phyloP scores from a whole-genome alignment of 92 coral and sea anemone species.

The Parazoanthus swiftii region DNA sequence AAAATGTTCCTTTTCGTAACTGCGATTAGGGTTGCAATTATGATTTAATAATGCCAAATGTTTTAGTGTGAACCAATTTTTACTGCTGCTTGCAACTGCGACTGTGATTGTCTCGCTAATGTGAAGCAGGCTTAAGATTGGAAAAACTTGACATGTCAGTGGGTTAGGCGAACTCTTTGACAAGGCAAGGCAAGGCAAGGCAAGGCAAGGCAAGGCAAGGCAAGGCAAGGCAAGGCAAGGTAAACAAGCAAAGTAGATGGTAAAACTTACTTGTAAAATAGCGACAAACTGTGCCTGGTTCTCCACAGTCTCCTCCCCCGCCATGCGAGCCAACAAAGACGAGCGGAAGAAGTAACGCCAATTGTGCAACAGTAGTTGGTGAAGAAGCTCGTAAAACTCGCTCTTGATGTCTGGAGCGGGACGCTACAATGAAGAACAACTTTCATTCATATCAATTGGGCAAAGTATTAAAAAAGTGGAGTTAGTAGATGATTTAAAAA shows the following conservation, averaged over 20 bases:
- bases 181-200: no score
- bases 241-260: neutral
- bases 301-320: constrained; percentile 84
- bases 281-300: constrained; percentile 89
- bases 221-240: no score
- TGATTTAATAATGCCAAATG: no score
- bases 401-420: constrained; percentile 95
- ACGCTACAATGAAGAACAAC: constrained; percentile 55
- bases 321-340: constrained; percentile 72
- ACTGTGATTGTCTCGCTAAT: no score
- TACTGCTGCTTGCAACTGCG: no score
- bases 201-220: no score
- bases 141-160: neutral
- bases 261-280: constrained; percentile 78
- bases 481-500: no score
- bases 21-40: no score
- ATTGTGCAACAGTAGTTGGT: constrained; percentile 91
- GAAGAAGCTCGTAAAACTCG: constrained; percentile 90
- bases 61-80: no score
- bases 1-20: no score
- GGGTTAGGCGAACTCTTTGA: no score
- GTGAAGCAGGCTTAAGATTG: no score
- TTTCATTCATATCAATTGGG: neutral
- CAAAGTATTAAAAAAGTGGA: neutral
- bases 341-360: constrained; percentile 98